Evolutionary conservation across 2,888 invertebrate species (phyloP).

Genomic region (Nomada goodeniana): DNA sequence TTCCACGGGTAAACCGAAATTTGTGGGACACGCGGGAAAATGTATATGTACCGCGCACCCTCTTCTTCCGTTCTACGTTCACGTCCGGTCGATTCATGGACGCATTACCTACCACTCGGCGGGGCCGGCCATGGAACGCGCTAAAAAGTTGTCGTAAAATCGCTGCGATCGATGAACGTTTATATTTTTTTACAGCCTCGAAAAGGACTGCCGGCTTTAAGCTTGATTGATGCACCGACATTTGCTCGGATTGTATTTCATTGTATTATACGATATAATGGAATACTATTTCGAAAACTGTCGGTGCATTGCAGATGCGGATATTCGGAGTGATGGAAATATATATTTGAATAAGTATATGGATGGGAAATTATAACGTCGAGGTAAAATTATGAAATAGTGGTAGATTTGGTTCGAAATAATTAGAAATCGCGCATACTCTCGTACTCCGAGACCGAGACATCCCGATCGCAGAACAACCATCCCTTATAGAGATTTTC

Average conservation of each 20-base stretch:
- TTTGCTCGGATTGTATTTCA: neutral
- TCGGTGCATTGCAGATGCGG: too few species aligned
- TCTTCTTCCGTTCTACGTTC: constrained; percentile 1
- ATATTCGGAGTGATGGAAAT: too few species aligned
- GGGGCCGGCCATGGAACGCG: neutral
- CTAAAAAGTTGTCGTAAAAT: constrained; percentile 32
- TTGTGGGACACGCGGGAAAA: constrained; percentile 35
- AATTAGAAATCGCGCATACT: too few species aligned
- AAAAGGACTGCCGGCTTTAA: neutral
- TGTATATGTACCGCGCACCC: neutral
- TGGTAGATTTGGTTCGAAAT: too few species aligned
- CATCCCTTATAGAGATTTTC: too few species aligned
- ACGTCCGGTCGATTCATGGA: constrained; percentile 33
- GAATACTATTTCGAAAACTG: too few species aligned
- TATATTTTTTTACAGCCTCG: constrained; percentile 32
- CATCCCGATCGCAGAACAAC: too few species aligned
- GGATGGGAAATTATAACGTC: too few species aligned
- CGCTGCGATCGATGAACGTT: constrained; percentile 42
- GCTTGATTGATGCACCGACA: constrained; percentile 26
- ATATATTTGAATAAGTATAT: too few species aligned
- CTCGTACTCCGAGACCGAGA: too few species aligned
- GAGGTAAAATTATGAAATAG: too few species aligned
- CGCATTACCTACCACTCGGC: constrained; percentile 1
- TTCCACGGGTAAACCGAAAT: constrained; percentile 41
- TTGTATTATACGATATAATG: neutral